phyloP scores from a whole-genome alignment of 1,140 invertebrate species.

The Cotesia vestalis region DNA sequence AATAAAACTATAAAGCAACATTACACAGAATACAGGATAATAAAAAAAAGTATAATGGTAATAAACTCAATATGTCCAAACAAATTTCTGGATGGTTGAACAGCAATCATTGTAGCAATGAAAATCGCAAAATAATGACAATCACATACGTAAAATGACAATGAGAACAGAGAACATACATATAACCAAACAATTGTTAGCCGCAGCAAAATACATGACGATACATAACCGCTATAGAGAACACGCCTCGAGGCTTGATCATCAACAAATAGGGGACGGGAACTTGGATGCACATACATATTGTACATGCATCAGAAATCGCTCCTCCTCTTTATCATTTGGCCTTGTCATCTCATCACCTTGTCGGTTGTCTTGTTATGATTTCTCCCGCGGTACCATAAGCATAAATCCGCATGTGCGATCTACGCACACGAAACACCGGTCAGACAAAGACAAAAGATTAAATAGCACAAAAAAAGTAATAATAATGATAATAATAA shows the following conservation, averaged over 20 bases:
- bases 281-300: constrained; percentile 46
- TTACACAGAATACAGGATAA: constrained; percentile 35
- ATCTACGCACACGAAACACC: neutral
- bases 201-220: constrained; percentile 9
- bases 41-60: neutral
- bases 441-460: constrained; percentile 9
- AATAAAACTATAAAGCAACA: neutral
- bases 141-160: constrained; percentile 47
- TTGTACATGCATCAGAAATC: constrained; percentile 24
- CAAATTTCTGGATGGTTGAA: constrained; percentile 57
- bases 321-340: constrained; percentile 17
- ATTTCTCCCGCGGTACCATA: constrained; percentile 25
- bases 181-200: neutral
- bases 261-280: constrained; percentile 62
- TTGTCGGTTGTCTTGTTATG: constrained; percentile 47
- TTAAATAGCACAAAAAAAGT: too few species aligned
- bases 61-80: constrained; percentile 58
- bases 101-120: constrained; percentile 51
- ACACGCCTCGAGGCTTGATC: constrained; percentile 59
- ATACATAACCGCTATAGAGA: constrained; percentile 39
- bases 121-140: constrained; percentile 64
- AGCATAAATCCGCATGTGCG: neutral
- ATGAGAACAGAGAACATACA: constrained; percentile 41
- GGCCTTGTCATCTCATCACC: constrained; percentile 17
- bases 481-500: too few species aligned